Base-by-base conservation (phyloP, 2,888 invertebrate species). In the Heteropelma amictum region DNA sequence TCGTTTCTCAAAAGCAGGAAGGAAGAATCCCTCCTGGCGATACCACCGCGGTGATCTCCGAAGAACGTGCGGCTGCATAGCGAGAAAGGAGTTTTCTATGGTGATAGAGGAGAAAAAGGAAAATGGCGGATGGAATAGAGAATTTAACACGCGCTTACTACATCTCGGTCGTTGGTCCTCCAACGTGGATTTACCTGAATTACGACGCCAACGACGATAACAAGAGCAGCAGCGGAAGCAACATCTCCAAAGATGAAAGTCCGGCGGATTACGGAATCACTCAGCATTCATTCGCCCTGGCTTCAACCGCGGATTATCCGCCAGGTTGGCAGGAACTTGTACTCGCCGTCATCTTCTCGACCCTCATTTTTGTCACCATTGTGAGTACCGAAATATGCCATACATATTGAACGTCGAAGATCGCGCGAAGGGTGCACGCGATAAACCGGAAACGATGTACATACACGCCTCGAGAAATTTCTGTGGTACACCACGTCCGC, bases 351-450 rank as follows among this genome's bases (percentile, higher is more conserved):
- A 81, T 87, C 56, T 89, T 89, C 81, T 87, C 83, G 71, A 81
- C 84, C 58, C 84, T 89, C 76, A 89, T 89, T 76, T 85, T 89
- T 72, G 86, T 89, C 74, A 89, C 89, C 21, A 88, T 89, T 80
- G 89, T 89, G 82, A 89, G 88, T 65, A 61, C 51, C 14, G 1
- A 12, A 33, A 61, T 47, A 17, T 21, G 2, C 6, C 19, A 19
- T 67, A 45, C n/a, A n/a, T n/a, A n/a, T n/a, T n/a, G n/a, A n/a
- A n/a, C n/a, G n/a, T n/a, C n/a, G n/a, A n/a, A n/a, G n/a, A n/a
- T n/a, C 3, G 45, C 10, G 28, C 4, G 19, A 7, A 17, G 28
- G 33, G 19, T 19, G 10, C 17, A 14, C 23, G 6, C 35, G 12
- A 3, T 35, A 26, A 38, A 3, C 4, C 38, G 10, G 14, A 23